Base-by-base conservation (phyloP, 2,888 invertebrate species). In the Seira sanloemensis region DNA sequence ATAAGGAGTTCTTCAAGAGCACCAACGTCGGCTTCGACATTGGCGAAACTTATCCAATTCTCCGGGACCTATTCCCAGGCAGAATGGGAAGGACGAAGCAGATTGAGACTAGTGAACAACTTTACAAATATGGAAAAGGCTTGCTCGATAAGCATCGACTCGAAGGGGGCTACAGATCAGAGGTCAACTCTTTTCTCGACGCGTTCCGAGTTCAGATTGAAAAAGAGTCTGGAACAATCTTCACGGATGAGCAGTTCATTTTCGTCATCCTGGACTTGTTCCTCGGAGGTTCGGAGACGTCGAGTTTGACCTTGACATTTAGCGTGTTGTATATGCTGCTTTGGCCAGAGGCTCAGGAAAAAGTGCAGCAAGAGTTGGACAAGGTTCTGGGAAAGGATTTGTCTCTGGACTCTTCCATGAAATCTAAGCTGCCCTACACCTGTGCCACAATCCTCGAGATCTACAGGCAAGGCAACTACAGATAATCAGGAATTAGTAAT, bases 331-430 rank as follows among this genome's bases (percentile, higher is more conserved):
- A 16, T 24, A 75, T 23, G 62, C 9, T 79, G 1, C 16, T 71
- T 5, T n/a, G 79, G 54, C 84, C 84, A 12, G 12, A 62, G 7
- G 46, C 69, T 12, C 84, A 84, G 66, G 27, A 67, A 0, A 75
- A 75, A 9, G 72, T 84, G 0, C 37, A 24, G 0, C 16, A 69
- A 4, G 84, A 84, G 58, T 18, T 84, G 16, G 69, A 69, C 0
- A 12, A 25, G 1, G 26, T 26, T 1, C n/a, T 77, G 0, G 16
- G 4, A 21, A 1, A 1, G 12, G 21, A 65, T 5, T 54, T 58
- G 7, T 26, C 46, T 7, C 58, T 80, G 4, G 69, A 69, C 18
- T 58, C 58, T 0, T 18, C 37, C 5, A 75, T 75, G 75, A 81
- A 81, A 26, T 23, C 62, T 1, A 79, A 74, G 16, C 37, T 81